phyloP scores from a whole-genome alignment of 2,113 vertebrate species.

The Phrynosoma platyrhinos region DNA sequence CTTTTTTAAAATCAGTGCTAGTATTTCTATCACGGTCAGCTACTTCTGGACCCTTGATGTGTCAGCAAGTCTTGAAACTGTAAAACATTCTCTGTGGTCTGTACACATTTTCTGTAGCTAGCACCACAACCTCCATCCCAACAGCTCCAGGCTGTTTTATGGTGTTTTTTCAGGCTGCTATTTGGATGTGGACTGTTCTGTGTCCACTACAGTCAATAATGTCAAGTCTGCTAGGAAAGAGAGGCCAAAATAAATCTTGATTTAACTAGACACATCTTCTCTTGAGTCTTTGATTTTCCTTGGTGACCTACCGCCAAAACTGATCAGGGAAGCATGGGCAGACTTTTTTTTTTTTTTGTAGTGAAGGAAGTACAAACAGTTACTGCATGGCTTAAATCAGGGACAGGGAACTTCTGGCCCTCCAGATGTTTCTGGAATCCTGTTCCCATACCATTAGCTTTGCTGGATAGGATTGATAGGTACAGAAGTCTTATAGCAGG shows the following conservation, averaged over 20 bases:
- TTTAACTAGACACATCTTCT: not conserved
- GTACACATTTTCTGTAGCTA: conserved; percentile 11
- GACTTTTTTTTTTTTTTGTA: not conserved
- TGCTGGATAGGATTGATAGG: not conserved
- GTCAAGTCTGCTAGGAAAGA: not conserved
- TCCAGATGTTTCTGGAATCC: not conserved
- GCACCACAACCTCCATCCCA: not conserved
- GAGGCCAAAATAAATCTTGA: not conserved
- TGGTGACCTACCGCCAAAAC: not conserved
- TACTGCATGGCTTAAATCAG: not conserved
- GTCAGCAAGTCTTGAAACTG: conserved; percentile 11
- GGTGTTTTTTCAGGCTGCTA: conserved; percentile 15
- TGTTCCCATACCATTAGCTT: not conserved
- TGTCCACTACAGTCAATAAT: conserved; percentile 1
- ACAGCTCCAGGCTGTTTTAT: not conserved
- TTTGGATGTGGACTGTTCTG: not conserved
- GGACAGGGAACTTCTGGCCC: not conserved
- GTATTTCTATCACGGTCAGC: not conserved
- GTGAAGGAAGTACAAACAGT: not conserved
- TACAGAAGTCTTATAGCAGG: too few relatives aligned
- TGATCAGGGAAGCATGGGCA: not conserved
- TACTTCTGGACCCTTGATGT: conserved; percentile 1
- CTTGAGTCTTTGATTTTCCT: not conserved
- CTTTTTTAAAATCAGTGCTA: not conserved
- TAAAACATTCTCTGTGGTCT: conserved; percentile 8